Percentiles rank a stretch among this genome's conserved stretches.
These are phyloP conservation scores for Epirrita christyi DNA, from an alignment of 2,888 invertebrate species.

Conservation along the genomic window DNA sequence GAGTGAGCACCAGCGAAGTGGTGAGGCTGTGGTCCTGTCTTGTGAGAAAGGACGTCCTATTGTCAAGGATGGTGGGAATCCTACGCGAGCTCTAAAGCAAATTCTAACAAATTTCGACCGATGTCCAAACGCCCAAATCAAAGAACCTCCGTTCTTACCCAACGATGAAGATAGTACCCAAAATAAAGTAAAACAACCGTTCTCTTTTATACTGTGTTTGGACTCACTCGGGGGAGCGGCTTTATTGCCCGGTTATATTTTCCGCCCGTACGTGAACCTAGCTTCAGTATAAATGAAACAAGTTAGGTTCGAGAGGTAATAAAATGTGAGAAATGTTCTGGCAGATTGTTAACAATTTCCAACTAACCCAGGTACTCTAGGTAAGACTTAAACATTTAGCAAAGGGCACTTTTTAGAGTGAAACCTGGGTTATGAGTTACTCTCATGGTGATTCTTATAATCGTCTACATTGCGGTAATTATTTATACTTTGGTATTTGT, in stretches of 20 bases:
- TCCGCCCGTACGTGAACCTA: constrained; percentile 39
- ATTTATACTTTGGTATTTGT: no score
- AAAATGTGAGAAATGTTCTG: constrained; percentile 26
- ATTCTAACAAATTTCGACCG: no score
- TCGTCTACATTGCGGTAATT: no score
- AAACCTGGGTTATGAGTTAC: neutral
- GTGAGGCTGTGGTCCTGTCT: no score
- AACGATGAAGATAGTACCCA: no score
- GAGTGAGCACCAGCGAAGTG: no score
- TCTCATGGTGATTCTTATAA: no score
- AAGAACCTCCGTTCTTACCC: no score
- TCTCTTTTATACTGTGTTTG: constrained; percentile 27
- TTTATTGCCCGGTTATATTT: constrained; percentile 56
- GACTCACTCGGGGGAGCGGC: constrained; percentile 43
- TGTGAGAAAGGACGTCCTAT: no score
- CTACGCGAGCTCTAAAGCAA: no score
- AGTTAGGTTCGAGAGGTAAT: constrained; percentile 23
- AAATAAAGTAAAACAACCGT: constrained; percentile 17
- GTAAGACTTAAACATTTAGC: neutral
- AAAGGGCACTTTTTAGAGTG: neutral
- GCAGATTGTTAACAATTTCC: constrained; percentile 22
- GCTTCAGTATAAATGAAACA: constrained; percentile 35
- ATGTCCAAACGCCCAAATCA: no score
- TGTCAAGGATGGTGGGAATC: no score
- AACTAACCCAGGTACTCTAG: neutral